Evolutionary conservation across 2,113 vertebrate genomes (phyloP).

Genomic region (Tretioscincus oriximinensis): DNA sequence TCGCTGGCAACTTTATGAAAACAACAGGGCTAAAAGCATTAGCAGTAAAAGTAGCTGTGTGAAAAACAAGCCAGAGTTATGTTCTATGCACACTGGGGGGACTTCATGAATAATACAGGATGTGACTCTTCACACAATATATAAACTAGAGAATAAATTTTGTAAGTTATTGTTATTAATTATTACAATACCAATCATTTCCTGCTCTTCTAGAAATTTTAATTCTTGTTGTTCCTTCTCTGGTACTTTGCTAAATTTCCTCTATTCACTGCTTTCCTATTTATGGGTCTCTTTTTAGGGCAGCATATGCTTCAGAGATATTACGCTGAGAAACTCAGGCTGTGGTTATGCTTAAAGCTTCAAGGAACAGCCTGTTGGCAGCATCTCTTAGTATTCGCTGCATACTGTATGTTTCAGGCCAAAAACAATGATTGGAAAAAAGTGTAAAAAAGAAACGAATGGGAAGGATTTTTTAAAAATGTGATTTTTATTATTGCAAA

Average conservation of each 20-base stretch:
- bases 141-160: slow-evolving; percentile 58
- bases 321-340: slow-evolving; percentile 23
- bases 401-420: neutral
- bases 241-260: slow-evolving; percentile 32
- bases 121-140: slow-evolving; percentile 51
- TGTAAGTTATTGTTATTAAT: slow-evolving; percentile 24
- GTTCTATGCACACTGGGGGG: slow-evolving; percentile 44
- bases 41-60: slow-evolving; percentile 55
- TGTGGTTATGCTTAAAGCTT: slow-evolving; percentile 3
- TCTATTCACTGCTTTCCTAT: neutral
- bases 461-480: too few species aligned
- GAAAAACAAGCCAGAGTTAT: slow-evolving; percentile 62
- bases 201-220: slow-evolving; percentile 5
- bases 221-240: slow-evolving; percentile 40
- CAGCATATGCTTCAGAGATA: slow-evolving; percentile 5
- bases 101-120: slow-evolving; percentile 62
- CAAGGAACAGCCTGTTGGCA: slow-evolving; percentile 10
- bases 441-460: neutral
- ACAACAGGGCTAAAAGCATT: slow-evolving; percentile 40
- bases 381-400: neutral
- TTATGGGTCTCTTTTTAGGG: slow-evolving; percentile 34
- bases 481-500: too few species aligned
- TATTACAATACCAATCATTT: slow-evolving; percentile 38
- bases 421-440: neutral
- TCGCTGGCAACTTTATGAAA: slow-evolving; percentile 1